These are phyloP conservation scores for Percopsis transmontana DNA, from an alignment of 2,113 vertebrate genomes.

Conservation along the genomic window DNA sequence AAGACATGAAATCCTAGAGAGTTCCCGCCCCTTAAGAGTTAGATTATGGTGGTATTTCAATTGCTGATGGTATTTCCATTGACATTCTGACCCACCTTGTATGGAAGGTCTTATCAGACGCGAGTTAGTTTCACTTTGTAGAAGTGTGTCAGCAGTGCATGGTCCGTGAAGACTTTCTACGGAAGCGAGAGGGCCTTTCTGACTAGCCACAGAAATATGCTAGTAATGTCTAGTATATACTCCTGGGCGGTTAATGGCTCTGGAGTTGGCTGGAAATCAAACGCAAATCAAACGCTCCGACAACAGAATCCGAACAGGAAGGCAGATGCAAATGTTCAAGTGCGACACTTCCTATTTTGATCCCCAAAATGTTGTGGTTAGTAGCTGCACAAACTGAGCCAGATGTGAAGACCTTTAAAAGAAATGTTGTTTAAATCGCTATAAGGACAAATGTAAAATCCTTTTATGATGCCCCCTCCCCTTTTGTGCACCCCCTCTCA, in stretches of 20 bases:
- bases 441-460: too few relatives aligned
- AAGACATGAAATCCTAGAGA: background rate
- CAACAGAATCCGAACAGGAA: slow-evolving; percentile 35
- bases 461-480: too few relatives aligned
- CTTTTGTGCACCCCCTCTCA: too few relatives aligned
- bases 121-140: background rate
- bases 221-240: background rate
- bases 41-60: background rate
- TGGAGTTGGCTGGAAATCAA: slow-evolving; percentile 4
- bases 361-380: too few relatives aligned
- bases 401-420: too few relatives aligned
- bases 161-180: background rate
- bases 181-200: background rate
- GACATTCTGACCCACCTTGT: too few relatives aligned
- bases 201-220: slow-evolving; percentile 19
- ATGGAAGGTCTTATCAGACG: too few relatives aligned
- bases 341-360: too few relatives aligned
- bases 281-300: slow-evolving; percentile 31
- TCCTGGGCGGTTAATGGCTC: background rate
- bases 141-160: background rate
- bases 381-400: too few relatives aligned
- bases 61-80: background rate
- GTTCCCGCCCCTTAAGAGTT: background rate
- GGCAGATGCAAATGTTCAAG: too few relatives aligned
- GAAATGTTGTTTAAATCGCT: too few relatives aligned